Base-by-base conservation (phyloP, 2,888 invertebrate genomes). In the Biston stratarius region DNA sequence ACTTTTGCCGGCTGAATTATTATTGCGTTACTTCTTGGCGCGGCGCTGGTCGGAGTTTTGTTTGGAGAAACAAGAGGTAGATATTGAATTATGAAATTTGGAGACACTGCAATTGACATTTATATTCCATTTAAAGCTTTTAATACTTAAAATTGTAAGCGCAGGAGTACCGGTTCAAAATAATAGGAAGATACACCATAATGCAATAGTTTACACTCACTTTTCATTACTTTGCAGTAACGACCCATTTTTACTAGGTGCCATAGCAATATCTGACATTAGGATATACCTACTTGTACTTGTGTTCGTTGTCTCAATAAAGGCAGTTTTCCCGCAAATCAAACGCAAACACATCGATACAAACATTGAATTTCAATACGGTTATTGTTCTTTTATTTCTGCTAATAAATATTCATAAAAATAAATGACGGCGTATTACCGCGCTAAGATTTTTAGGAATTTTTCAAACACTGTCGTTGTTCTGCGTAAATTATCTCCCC, bases 321-420 rank as follows among this genome's bases (percentile, higher is more conserved):
- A 78, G 74, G 62, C 69, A 64, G 63, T 68, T 69, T 77, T 78
- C 69, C 62, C 51, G 63, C 24, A 24, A 24, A 24, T 24, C n/a
- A 74, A 83, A 81, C 75, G 70, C 77, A 83, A 81, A 84, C 78
- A 83, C 81, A 81, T 79, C 72, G 78, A 74, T 77, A 72, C 72
- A 73, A 78, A 82, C 78, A 83, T 82, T 82, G 77, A 82, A 82
- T 83, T 84, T 81, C 79, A 85, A 87, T 85, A 80, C 77, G 77
- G 77, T 82, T 84, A 87, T 91, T 91, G 89, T 91, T 91, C 90
- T 85, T 80, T 73, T 80, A 83, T 85, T 48, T 6, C 78, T 74
- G 77, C 81, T 87, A 84, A 89, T 91, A 88, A 91, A 91, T 90
- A 91, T 91, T 90, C 87, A 91, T 88, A 85, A 81, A 86, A 90